Percentiles rank a stretch among this genome's conserved stretches.
Conservation (phyloP, 2,888 invertebrate genomes). For the Euplagia quadripunctaria region DNA sequence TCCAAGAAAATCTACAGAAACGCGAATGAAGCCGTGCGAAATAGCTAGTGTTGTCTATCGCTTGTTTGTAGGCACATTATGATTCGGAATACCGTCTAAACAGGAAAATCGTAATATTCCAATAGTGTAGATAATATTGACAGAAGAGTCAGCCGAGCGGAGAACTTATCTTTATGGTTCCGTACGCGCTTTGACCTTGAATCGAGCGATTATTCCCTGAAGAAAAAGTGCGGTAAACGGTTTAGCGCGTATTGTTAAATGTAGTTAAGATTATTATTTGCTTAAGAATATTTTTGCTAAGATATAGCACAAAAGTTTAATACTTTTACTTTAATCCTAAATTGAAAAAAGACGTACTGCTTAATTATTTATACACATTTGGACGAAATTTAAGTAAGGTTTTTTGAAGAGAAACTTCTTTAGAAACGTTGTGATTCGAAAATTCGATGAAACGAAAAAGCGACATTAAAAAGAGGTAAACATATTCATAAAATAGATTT, state of each 20-base stretch:
- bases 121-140: slow-evolving; percentile 22
- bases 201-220: neutral
- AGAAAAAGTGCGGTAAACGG: neutral
- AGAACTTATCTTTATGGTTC: slow-evolving; percentile 17
- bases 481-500: too few species aligned
- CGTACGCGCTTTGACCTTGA: slow-evolving; percentile 11
- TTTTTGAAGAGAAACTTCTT: too few species aligned
- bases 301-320: too few species aligned
- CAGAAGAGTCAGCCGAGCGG: slow-evolving; percentile 11
- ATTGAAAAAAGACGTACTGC: too few species aligned
- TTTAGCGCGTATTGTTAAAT: neutral
- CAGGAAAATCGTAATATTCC: slow-evolving; percentile 3
- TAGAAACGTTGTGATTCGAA: too few species aligned
- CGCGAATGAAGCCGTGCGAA: neutral
- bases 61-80: neutral
- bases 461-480: too few species aligned
- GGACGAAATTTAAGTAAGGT: too few species aligned
- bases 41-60: neutral
- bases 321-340: too few species aligned
- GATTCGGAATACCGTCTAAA: neutral
- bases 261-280: neutral
- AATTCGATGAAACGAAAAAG: too few species aligned
- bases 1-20: neutral
- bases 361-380: too few species aligned
- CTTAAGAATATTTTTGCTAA: neutral